Evolutionary conservation across 2,113 vertebrate genomes (phyloP).

Genomic region (Xiphophorus maculatus): DNA sequence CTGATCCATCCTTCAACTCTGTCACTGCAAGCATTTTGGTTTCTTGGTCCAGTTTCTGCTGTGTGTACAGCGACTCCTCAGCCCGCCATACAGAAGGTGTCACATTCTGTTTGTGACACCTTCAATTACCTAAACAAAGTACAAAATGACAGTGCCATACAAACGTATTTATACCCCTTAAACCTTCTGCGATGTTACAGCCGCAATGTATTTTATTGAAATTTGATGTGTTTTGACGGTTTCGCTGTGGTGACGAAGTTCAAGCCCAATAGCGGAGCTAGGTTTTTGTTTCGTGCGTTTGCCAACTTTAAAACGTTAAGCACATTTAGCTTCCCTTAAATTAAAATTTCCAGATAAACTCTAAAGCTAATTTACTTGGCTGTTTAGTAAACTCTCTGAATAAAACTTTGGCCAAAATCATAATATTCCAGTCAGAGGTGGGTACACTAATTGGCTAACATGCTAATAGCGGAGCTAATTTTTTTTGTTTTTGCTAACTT

Average conservation of each 20-base stretch:
- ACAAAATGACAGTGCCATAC: background rate
- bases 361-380: no score
- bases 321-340: no score
- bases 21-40: conserved; percentile 36
- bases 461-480: no score
- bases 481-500: no score
- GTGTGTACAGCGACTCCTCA: background rate
- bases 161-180: background rate
- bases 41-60: conserved; percentile 33
- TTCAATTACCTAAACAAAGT: background rate
- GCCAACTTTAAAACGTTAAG: no score
- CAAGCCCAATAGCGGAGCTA: no score
- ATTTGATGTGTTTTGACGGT: background rate
- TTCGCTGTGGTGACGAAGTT: background rate
- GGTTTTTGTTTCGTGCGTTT: no score
- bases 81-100: background rate
- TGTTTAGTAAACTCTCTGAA: no score
- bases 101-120: background rate
- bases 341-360: no score
- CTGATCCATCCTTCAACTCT: background rate
- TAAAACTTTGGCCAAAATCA: background rate
- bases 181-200: background rate
- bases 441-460: no score
- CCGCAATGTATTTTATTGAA: background rate
- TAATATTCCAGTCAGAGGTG: no score